Evolutionary conservation across 2,113 vertebrate genomes (phyloP).

Genomic region (Myotis yumanensis): DNA sequence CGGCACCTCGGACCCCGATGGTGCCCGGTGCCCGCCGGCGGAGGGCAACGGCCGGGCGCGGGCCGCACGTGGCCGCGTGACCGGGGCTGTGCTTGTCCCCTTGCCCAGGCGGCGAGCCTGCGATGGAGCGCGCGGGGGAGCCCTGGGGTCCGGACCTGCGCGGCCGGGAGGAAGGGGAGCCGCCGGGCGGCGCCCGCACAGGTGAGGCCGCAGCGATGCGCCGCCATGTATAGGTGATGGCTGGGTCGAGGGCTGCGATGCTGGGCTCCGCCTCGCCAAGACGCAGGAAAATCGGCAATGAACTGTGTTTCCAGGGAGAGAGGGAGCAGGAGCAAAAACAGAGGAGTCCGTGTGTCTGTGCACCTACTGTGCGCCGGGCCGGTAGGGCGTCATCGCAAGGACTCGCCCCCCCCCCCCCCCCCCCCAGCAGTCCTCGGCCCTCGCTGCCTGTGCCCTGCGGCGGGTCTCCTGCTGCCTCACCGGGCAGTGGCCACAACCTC

Average conservation of each 20-base stretch:
- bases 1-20: background rate
- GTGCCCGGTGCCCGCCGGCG: conserved; percentile 37
- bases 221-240: background rate
- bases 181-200: conserved; percentile 45
- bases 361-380: conserved; percentile 33
- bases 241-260: background rate
- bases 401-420: background rate
- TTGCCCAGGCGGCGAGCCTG: conserved; percentile 28
- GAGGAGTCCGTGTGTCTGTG: background rate
- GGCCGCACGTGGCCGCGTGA: conserved; percentile 49
- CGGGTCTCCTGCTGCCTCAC: background rate
- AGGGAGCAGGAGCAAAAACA: background rate
- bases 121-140: conserved; percentile 63
- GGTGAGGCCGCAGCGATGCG: conserved; percentile 60
- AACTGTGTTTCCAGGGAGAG: background rate
- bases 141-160: conserved; percentile 56
- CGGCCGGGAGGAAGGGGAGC: conserved; percentile 45
- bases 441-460: conserved; percentile 7
- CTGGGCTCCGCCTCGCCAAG: background rate
- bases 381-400: background rate
- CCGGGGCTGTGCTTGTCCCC: conserved; percentile 45
- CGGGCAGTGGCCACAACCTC: background rate
- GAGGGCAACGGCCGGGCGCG: conserved; percentile 54
- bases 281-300: background rate
- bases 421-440: background rate